A percentile compares a stretch with the other conserved stretches of the same genome.
These are phyloP conservation scores for Pseudonaja textilis DNA, from an alignment of 2,113 vertebrate genomes.

Conservation along the genomic window DNA sequence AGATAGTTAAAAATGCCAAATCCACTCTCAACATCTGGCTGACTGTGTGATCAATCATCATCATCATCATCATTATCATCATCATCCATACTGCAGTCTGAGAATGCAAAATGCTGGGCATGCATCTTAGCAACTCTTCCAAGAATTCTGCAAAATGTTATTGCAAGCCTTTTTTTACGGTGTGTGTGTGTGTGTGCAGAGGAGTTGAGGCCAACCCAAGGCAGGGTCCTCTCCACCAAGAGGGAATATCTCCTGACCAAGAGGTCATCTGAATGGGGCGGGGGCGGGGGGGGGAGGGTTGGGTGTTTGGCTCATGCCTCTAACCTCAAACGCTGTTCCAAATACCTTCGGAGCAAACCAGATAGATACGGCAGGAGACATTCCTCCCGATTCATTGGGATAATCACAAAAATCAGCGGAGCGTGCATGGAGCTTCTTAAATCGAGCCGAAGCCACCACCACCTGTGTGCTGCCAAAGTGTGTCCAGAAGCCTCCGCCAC, in stretches of 20 bases:
- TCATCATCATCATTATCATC: not conserved
- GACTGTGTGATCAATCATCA: not conserved
- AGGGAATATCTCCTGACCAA: not conserved
- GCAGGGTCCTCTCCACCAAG: not conserved
- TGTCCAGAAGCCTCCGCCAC: not conserved
- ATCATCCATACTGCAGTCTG: not conserved
- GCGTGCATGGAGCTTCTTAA: not conserved
- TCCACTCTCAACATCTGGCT: not conserved
- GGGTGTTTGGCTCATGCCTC: not conserved
- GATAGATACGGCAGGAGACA: not conserved
- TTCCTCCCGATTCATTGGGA: not conserved
- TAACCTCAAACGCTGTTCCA: not conserved
- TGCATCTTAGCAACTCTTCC: not conserved
- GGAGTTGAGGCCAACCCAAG: not conserved
- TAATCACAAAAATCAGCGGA: too few relatives aligned
- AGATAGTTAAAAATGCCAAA: not conserved
- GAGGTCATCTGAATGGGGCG: not conserved
- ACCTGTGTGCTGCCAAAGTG: not conserved
- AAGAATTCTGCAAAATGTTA: not conserved
- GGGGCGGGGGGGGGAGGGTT: too few relatives aligned
- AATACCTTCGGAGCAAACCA: not conserved
- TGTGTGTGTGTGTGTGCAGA: not conserved
- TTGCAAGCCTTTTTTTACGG: not conserved
- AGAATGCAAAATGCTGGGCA: not conserved
- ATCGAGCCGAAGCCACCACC: not conserved